Evolutionary conservation across 2,113 vertebrate genomes (phyloP).

Genomic region (Centropus bengalensis): DNA sequence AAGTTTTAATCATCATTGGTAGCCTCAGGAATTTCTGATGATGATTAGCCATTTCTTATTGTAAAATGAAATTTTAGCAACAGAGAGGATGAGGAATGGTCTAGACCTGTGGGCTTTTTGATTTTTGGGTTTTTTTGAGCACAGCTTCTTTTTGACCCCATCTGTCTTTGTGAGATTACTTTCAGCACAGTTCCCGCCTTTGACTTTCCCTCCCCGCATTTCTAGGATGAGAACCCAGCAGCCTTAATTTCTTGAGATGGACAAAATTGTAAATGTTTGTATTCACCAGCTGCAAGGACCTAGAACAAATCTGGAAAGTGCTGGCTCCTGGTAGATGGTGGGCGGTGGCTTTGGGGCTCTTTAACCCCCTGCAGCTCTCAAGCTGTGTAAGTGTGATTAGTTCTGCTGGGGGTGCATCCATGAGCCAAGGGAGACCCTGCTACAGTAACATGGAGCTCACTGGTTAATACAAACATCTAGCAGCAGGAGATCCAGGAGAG

Average conservation of each 20-base stretch:
- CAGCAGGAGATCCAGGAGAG: neutral
- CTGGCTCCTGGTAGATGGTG: neutral
- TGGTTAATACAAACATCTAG: neutral
- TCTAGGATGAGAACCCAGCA: neutral
- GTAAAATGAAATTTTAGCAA: neutral
- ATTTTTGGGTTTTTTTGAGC: neutral
- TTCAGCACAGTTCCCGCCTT: neutral
- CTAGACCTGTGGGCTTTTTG: neutral
- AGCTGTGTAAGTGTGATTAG: neutral
- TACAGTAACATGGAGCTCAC: neutral
- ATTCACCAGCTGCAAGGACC: neutral
- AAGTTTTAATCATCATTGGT: neutral
- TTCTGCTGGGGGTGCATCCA: neutral
- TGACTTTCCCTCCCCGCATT: neutral
- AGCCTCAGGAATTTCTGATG: neutral
- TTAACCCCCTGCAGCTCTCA: constrained; percentile 6
- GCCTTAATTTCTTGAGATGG: neutral
- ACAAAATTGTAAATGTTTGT: neutral
- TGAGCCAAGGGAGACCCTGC: neutral
- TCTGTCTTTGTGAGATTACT: neutral
- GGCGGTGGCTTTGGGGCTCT: neutral
- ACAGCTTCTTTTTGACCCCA: neutral
- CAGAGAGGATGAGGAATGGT: neutral
- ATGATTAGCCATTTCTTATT: neutral
- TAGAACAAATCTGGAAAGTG: neutral